Percentiles rank a stretch among this genome's conserved stretches.
These are phyloP conservation scores for Phaedon cochleariae DNA, from an alignment of 2,888 invertebrate genomes.

Conservation along the genomic window DNA sequence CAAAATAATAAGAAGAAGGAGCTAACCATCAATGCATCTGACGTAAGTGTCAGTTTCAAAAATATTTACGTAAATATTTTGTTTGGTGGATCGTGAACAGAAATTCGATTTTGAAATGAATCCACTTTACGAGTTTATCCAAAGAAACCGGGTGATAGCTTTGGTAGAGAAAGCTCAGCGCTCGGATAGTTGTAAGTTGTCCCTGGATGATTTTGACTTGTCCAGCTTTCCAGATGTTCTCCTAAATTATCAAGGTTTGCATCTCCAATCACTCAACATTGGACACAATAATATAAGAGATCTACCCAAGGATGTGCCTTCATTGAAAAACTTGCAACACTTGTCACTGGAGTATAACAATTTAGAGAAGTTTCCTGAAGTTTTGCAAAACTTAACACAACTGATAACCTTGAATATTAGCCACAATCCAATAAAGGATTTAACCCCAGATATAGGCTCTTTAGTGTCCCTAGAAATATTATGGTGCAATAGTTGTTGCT, in stretches of 20 bases:
- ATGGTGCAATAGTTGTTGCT: constrained; percentile 72
- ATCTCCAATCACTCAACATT: constrained; percentile 70
- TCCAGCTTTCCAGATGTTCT: constrained; percentile 68
- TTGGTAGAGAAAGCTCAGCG: constrained; percentile 71
- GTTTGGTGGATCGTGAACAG: no score
- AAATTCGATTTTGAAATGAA: constrained; percentile 62
- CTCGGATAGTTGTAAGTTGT: constrained; percentile 68
- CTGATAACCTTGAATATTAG: constrained; percentile 72
- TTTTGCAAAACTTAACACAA: constrained; percentile 67
- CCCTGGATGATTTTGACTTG: constrained; percentile 73
- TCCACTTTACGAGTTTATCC: constrained; percentile 73
- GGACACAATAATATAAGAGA: constrained; percentile 71
- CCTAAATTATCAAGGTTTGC: constrained; percentile 66
- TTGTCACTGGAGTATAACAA: constrained; percentile 74
- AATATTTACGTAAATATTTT: no score
- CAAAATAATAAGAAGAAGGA: no score
- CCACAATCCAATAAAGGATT: constrained; percentile 69
- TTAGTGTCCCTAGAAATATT: constrained; percentile 70
- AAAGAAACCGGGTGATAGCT: constrained; percentile 73
- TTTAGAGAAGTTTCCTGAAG: constrained; percentile 68
- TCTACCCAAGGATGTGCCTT: constrained; percentile 64
- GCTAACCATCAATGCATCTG: no score
- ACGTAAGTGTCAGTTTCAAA: no score
- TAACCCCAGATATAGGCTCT: constrained; percentile 70
- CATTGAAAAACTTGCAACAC: constrained; percentile 67